These are phyloP conservation scores for Philaenus spumarius DNA, from an alignment of 1,140 invertebrate genomes.

Conservation along the genomic window DNA sequence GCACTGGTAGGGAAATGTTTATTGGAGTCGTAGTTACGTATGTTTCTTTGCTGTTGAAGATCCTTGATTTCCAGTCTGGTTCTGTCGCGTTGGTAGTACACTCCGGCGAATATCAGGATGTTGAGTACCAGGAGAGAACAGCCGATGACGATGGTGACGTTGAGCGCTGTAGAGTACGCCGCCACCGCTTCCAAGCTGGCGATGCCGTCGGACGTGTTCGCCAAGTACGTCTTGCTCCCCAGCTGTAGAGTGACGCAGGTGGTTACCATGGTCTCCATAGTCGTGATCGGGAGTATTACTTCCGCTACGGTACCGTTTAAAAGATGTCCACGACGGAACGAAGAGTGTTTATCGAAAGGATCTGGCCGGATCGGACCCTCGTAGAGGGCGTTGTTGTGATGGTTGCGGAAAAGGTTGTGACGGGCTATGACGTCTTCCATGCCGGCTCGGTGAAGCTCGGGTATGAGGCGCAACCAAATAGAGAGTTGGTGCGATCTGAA, in stretches of 20 bases:
- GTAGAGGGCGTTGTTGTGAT: slow-evolving; percentile 27
- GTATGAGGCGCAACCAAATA: slow-evolving; percentile 52
- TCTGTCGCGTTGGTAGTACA: slow-evolving; percentile 82
- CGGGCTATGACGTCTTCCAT: slow-evolving; percentile 26
- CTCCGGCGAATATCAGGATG: slow-evolving; percentile 76
- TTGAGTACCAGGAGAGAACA: slow-evolving; percentile 78
- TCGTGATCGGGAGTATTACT: slow-evolving; percentile 7
- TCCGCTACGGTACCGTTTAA: slow-evolving; percentile 9
- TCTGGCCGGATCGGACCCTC: slow-evolving; percentile 23
- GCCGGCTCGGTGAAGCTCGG: slow-evolving; percentile 44
- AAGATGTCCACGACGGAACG: slow-evolving; percentile 14
- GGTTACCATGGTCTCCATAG: slow-evolving; percentile 12
- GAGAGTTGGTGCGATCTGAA: slow-evolving; percentile 49
- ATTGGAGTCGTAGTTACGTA: neutral
- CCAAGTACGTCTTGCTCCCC: slow-evolving; percentile 8
- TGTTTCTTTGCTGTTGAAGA: slow-evolving; percentile 11
- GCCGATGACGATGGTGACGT: slow-evolving; percentile 79
- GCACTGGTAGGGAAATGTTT: neutral
- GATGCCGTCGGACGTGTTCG: neutral
- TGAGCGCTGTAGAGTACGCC: slow-evolving; percentile 70
- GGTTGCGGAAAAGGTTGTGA: slow-evolving; percentile 30
- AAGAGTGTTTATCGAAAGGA: neutral
- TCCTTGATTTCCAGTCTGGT: slow-evolving; percentile 37
- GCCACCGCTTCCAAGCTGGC: slow-evolving; percentile 32
- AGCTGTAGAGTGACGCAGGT: slow-evolving; percentile 7